A percentile compares a stretch with the other conserved stretches of the same genome.
Evolutionary conservation across 2,797 vertebrate species (phyloP).

Genomic region (Corythornis leucogaster): DNA sequence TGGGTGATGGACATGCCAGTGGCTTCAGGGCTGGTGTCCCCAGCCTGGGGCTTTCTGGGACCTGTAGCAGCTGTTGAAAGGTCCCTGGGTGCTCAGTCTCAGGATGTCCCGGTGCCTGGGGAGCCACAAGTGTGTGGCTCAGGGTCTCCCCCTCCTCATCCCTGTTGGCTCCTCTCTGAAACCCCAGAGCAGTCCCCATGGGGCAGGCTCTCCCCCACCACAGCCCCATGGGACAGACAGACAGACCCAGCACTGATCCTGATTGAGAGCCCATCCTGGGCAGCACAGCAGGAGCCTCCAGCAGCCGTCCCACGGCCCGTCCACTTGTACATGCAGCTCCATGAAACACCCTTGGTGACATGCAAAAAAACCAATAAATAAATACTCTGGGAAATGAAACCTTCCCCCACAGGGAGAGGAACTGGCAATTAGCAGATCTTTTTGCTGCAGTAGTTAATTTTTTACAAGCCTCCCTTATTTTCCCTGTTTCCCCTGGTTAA

Average conservation of each 20-base stretch:
- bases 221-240: fast-evolving
- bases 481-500: conserved; percentile 48
- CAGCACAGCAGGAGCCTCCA: background rate
- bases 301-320: fast-evolving
- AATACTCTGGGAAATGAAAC: background rate
- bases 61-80: fast-evolving
- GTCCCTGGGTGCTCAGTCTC: background rate
- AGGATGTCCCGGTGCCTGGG: fast-evolving
- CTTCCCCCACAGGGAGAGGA: background rate
- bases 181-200: fast-evolving
- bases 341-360: fast-evolving
- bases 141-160: no score
- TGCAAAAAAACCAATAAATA: background rate
- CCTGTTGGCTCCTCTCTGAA: no score
- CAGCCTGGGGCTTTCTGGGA: background rate
- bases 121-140: fast-evolving
- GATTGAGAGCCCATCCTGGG: no score
- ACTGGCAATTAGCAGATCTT: conserved; percentile 44
- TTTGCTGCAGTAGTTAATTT: conserved; percentile 58
- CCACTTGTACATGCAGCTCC: background rate
- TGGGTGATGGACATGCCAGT: fast-evolving
- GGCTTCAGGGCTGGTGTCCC: background rate
- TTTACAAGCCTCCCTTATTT: conserved; percentile 52
- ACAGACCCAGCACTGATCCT: fast-evolving
- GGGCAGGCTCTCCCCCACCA: background rate